A percentile compares a stretch with the other conserved stretches of the same genome.
Evolutionary conservation across 2,113 vertebrate species (phyloP).

Genomic region (Amphilophus citrinellus): DNA sequence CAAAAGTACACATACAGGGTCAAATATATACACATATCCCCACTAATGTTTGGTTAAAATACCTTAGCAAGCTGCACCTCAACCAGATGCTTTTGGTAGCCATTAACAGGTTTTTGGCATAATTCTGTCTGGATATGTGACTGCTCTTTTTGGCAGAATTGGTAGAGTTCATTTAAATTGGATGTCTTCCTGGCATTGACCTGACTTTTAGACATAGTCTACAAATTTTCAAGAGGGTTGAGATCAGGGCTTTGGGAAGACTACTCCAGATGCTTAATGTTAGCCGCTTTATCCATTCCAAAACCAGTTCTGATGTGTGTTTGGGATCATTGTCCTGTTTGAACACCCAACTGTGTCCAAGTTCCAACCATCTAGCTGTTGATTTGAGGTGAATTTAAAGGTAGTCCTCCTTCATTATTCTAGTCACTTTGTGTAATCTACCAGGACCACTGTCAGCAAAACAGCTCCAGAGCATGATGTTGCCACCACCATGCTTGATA

Average conservation of each 20-base stretch:
- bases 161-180: not conserved
- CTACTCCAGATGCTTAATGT: not conserved
- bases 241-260: not conserved
- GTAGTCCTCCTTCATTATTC: not conserved
- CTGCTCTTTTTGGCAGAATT: not conserved
- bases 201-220: not conserved
- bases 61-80: not conserved
- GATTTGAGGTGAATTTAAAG: not conserved
- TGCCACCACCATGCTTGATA: not conserved
- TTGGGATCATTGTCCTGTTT: not conserved
- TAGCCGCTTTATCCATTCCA: not conserved
- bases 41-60: not conserved
- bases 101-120: not conserved
- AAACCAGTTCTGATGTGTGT: not conserved
- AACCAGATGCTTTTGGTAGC: not conserved
- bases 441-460: not conserved
- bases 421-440: not conserved
- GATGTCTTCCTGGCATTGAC: not conserved
- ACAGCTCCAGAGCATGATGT: not conserved
- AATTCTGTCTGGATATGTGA: not conserved
- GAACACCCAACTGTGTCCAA: not conserved
- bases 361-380: not conserved
- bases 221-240: not conserved
- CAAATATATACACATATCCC: not conserved
- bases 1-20: no score